Evolutionary conservation across 2,113 vertebrate species (phyloP).

Genomic region (Genyomyrus donnyi): DNA sequence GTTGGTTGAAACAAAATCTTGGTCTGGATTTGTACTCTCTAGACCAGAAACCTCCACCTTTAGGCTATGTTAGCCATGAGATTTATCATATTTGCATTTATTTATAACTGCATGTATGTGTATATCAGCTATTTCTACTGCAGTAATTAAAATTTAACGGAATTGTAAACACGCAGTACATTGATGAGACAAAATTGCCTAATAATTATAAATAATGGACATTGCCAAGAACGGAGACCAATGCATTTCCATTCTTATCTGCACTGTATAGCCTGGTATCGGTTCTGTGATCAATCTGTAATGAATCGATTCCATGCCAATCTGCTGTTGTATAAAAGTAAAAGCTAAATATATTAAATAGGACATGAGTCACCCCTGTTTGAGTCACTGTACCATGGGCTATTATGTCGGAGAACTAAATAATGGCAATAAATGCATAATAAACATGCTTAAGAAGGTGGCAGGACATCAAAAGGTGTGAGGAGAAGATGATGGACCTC

Average conservation of each 20-base stretch:
- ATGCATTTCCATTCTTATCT: background rate
- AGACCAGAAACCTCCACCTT: no score
- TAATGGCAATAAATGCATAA: background rate
- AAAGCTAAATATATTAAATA: background rate
- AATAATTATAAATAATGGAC: background rate
- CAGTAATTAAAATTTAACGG: background rate
- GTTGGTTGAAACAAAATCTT: no score
- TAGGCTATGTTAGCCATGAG: background rate
- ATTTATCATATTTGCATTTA: background rate
- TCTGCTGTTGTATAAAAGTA: background rate
- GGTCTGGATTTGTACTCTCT: no score
- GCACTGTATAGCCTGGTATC: background rate
- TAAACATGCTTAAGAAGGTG: background rate
- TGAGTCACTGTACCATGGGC: background rate
- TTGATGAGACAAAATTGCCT: background rate
- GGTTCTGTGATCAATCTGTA: background rate
- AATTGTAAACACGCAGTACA: background rate
- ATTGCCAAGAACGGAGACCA: background rate
- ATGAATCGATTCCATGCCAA: background rate
- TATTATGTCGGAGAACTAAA: background rate
- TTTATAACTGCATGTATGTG: background rate
- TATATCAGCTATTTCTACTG: background rate
- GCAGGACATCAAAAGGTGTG: background rate
- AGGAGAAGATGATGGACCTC: background rate
- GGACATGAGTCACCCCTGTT: background rate